Base-by-base conservation (phyloP, 2,113 vertebrate species). In the Anoura caudifer region DNA sequence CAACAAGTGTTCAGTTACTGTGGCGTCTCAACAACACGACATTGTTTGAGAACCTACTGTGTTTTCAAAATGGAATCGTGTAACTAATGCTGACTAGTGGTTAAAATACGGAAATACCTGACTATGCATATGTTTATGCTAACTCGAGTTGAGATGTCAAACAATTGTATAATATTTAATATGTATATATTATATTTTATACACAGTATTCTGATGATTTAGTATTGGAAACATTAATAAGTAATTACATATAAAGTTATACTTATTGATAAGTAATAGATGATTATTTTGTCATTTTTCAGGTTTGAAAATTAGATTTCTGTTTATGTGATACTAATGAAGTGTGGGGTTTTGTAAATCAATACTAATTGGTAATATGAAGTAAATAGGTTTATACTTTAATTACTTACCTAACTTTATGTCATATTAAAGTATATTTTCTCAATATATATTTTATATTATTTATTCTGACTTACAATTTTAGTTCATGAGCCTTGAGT, bases 141-240 rank as follows among this genome's bases (percentile, higher is more conserved):
- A 67, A 80, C 54, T 92, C 50, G 80, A 24, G 80, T 82, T 95
- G 36, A 94, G 88, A 92, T 95, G 61, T 80, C 38, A 96, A 81
- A 52, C n/a, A 83, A n/a, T 5, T 65, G 8, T 61, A 19, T 83
- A 45, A 77, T 90, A 15, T 87, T 72, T 95, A 84, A 83, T 7
- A 61, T 67, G 33, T 45, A 28, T 41, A 28, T 8, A 36, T 36
- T 79, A 13, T 38, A 7, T 59, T 41, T 24, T 61, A 81, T 43
- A 19, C 8, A 61, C 38, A 61, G 14, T 33, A 19, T n/a, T 20
- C 73, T 33, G 19, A 11, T 91, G 70, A n/a, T 76, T 81, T 69
- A 84, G 8, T 19, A 19, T 69, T 89, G 85, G 59, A 95, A 80
- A 85, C 31, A 69, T 73, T 86, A 73, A n/a, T 36, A 86, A 91